A percentile compares a stretch with the other conserved stretches of the same genome.
phyloP scores from a whole-genome alignment of 2,888 invertebrate species.

The Chelonus formosanus region DNA sequence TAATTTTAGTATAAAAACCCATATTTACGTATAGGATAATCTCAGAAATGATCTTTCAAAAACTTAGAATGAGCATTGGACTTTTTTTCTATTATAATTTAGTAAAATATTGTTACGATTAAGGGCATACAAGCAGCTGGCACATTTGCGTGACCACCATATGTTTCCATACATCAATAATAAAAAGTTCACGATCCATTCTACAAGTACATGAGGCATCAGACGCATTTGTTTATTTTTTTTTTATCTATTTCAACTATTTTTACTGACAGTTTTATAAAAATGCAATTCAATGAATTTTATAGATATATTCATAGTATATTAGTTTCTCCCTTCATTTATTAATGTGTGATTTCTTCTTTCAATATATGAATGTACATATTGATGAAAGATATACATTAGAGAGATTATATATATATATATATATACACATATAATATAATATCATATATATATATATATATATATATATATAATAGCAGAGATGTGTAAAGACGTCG shows the following conservation, averaged over 20 bases:
- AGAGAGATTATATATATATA: background rate
- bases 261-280: background rate
- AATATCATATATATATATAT: slow-evolving; percentile 29
- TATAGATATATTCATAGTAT: background rate
- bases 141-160: slow-evolving; percentile 54
- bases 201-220: slow-evolving; percentile 22
- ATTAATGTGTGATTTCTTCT: no score
- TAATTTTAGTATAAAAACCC: no score
- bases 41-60: no score
- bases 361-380: no score
- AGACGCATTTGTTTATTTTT: background rate
- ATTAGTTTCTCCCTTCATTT: background rate
- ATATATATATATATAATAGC: slow-evolving; percentile 40
- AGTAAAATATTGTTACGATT: slow-evolving; percentile 27
- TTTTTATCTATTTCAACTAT: no score
- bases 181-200: slow-evolving; percentile 37
- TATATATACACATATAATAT: slow-evolving; percentile 33
- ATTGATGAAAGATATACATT: no score
- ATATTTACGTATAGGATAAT: no score
- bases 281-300: background rate
- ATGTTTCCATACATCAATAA: slow-evolving; percentile 39
- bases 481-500: slow-evolving; percentile 49
- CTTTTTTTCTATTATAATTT: background rate
- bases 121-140: slow-evolving; percentile 63
- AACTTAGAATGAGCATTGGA: no score